Evolutionary conservation across 2,113 vertebrate species (phyloP), one percentile per base, ranked within the genome.

Genomic region (Aphyosemion australe): DNA sequence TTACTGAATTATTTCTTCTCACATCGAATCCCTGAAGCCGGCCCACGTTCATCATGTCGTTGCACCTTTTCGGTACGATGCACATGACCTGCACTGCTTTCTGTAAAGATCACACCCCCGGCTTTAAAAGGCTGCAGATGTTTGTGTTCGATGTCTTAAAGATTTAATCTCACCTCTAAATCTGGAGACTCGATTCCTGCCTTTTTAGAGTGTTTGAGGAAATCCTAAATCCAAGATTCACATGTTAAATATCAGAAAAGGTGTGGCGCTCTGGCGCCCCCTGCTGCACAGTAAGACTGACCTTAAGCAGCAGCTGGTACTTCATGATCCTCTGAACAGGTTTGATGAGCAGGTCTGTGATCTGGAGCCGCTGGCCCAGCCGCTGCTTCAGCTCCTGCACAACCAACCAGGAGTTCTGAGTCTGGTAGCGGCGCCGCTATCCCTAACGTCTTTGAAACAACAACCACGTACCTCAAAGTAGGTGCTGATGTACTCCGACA

Each of bases 1-100:
- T 58, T 11, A 26, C 14, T 6, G n/a, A 57, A 8, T 57, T 3
- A 15, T 11, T 42, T 42, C 26, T 8, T 20, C 89, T 95, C 94
- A 99, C 97, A 70, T 99, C 97, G 79, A 99, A 99, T 88, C 97
- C 97, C 90, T 99, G 97, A 58, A 99, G 95, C 47, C 97, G 92
- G 39, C 97, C 97, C 4, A 99, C 96, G 81, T 95, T 99, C 97
- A 99, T 99, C 95, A 99, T 98, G 85, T 99, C 97, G 49, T 98
- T 99, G 88, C 97, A 99, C 64, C 95, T 94, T 92, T 98, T 98
- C 14, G 97, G 95, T 74, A 99, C 95, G 42, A 99, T 92, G 90
- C 96, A 98, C 96, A 99, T 98, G 87, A 99, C 94, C 82, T 99
- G 96, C 81, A 99, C 95, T 7, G 97, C 92, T 95, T 93, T 99